Evolutionary conservation across 2,113 vertebrate species (phyloP).

Genomic region (Chaenogobius annularis): DNA sequence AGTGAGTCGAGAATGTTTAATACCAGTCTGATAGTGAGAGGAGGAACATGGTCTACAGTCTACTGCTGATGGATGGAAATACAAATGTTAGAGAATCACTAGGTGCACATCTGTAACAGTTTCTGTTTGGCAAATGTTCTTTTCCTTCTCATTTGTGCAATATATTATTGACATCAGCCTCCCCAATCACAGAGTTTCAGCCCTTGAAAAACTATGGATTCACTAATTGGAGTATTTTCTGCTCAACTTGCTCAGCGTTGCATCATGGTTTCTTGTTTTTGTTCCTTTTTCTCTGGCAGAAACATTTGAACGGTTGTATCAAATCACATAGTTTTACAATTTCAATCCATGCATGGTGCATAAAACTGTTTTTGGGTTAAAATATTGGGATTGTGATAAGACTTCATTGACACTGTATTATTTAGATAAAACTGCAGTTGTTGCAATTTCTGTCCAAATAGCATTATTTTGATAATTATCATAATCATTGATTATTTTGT

Average conservation of each 20-base stretch:
- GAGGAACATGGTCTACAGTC: not conserved
- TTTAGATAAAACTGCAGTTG: not conserved
- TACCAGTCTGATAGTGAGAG: constrained; percentile 15
- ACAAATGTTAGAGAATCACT: constrained; percentile 8
- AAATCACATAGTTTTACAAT: not conserved
- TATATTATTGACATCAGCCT: not conserved
- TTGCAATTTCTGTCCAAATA: too few relatives aligned
- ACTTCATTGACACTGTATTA: not conserved
- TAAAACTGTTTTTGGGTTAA: not conserved
- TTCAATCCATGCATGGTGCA: not conserved
- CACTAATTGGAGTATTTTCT: constrained; percentile 28
- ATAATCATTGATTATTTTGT: too few relatives aligned
- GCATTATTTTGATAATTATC: too few relatives aligned
- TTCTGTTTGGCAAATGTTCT: not conserved
- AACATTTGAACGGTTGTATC: not conserved
- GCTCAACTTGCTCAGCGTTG: constrained; percentile 66
- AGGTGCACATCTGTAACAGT: not conserved
- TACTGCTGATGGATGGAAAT: constrained; percentile 19
- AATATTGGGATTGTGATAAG: too few relatives aligned
- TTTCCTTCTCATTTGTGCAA: not conserved
- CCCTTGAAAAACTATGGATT: constrained; percentile 33
- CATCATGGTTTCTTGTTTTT: constrained; percentile 51
- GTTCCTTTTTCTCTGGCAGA: not conserved
- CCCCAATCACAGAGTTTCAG: not conserved
- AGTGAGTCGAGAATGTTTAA: constrained; percentile 19